Base-by-base conservation (phyloP, 2,888 invertebrate genomes). In the Tinea semifulvella region DNA sequence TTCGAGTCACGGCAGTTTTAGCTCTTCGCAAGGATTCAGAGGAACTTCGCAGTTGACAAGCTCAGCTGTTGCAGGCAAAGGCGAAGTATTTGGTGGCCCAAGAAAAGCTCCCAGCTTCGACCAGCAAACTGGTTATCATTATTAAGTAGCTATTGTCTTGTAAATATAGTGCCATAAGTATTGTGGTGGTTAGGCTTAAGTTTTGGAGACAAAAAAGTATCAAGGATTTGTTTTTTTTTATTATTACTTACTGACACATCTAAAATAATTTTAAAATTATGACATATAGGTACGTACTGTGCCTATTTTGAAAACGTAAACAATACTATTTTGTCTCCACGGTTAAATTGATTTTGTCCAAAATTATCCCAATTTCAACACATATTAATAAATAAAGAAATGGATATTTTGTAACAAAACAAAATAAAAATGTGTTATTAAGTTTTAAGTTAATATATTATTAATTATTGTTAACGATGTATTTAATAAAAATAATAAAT, bases 111-210 rank as follows among this genome's bases (percentile, higher is more conserved):
- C 76, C 1, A 71, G 59, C 45, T 80, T 70, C 43, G 70, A 75
- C 47, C 56, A 56, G 10, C 54, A 67, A 55, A 69, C 69, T 42
- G 79, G 79, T 20, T 79, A 80, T 51, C 65, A 76, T 58, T 76
- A 77, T 52, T 75, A 50, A 50, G 25, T 49, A 54, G 55, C n/a
- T 43, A 36, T 17, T 3, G 2, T 11, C 22, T 40, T 40, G 40
- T 40, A 40, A 36, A 36, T 40, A 40, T 40, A 40, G 40, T 40
- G 40, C 40, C 40, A 40, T 40, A 40, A 18, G 36, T 16, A 31
- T 31, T 11, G 31, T 31, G 31, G 31, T 31, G 31, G 31, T 14
- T 31, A 31, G 3, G 2, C 14, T 7, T 31, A 31, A 2, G 14
- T 2, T 2, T 27, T 27, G n/a, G 27, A 27, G 27, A n/a, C n/a